Evolutionary conservation across 1,140 invertebrate species (phyloP), one percentile per base, ranked within the genome.

Genomic region (Tribolium castaneum): DNA sequence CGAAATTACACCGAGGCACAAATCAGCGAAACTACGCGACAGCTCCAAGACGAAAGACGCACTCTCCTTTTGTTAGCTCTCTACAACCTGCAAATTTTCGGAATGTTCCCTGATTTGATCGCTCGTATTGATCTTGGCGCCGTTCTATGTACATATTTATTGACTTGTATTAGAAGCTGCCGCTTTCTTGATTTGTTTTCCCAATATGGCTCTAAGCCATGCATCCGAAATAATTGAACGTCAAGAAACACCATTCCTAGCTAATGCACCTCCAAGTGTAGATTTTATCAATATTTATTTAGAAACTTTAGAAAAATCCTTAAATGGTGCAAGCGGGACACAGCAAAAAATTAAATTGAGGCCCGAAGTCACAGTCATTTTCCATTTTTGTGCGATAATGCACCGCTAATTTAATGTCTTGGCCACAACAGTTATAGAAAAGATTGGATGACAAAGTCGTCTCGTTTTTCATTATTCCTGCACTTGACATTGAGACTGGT

Each of bases 131-230:
- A 52, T 52, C n/a, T 19, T 52, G 51, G 3, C 54, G 54, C 3
- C 54, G 30, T 59, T 59, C 16, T 19, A 59, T 59, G 54, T 59
- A 59, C 54, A 59, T 59, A 59, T 59, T 59, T 59, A 59, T 59
- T 59, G 54, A 59, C 54, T 22, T 22, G 54, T 25, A 9, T 30
- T n/a, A 59, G 54, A 30, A 59, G 7, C 54, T 34, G 54, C 4
- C 54, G 54, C 2, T 12, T 25, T 30, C 54, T 19, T 25, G 16
- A 30, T 59, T 59, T 59, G 54, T 59, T 59, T 59, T 59, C 22
- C 54, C 16, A 59, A 30, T 45, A 45, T 45, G 19, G 5, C 16
- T n/a, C 19, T 19, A 19, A 7, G 54, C n/a, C 54, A 59, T 59
- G 22, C 14, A 59, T 59, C 19, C n/a, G 10, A 59, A 59, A 19